Base-by-base conservation (phyloP, 2,888 invertebrate genomes). In the Zhengitettix transpicula region DNA sequence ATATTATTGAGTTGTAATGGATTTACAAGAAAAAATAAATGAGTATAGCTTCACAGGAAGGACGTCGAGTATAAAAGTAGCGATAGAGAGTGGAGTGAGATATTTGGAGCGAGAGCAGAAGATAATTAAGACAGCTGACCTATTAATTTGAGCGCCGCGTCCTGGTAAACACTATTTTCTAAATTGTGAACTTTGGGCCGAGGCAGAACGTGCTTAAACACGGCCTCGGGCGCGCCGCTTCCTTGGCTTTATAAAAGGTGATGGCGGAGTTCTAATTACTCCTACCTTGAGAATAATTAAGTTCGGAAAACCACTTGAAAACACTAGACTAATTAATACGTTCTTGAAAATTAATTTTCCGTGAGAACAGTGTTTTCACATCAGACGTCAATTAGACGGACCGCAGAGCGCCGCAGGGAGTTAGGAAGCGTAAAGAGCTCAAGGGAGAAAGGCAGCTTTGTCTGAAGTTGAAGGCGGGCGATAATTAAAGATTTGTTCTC, bases 231-330 rank as follows among this genome's bases (percentile, higher is more conserved):
- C 47, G 12, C 47, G 47, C 47, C 47, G 12, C 47, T 47, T n/a
- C 47, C 47, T 47, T 47, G 47, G 3, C 47, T n/a, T 47, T n/a
- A 47, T 47, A 47, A 47, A 47, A 47, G 47, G 47, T 47, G 47
- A 47, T 47, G n/a, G n/a, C 12, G 47, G 47, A 47, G 47, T 47
- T 47, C 47, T 47, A 47, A 47, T 47, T 47, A 47, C 47, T 47
- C n/a, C 47, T 47, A 47, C 47, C 47, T 47, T n/a, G 14, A 47
- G 47, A 47, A 47, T 47, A 47, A 55, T 41, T 14, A 55, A 55
- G 40, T 55, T 55, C 40, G 55, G 28, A 55, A 58, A 58, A 58
- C 58, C 58, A 58, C 58, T 58, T 58, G 58, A 58, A 58, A 58
- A 58, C 51, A 47, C 55, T 55, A 53, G 58, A 58, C 58, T 58